Conservation (phyloP, 2,888 invertebrate species). For the Acanthosepion lycidas region DNA sequence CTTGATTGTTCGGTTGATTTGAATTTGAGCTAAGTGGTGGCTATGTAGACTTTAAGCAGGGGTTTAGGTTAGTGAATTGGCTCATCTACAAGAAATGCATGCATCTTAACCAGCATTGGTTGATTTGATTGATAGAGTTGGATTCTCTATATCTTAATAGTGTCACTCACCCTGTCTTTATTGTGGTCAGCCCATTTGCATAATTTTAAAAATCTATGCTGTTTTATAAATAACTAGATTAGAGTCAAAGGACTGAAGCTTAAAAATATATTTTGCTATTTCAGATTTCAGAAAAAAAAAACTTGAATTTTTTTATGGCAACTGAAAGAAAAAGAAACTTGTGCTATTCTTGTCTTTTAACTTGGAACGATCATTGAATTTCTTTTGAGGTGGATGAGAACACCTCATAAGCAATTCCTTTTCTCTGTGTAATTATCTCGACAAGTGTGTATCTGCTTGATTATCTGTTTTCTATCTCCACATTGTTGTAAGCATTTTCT, state of each 20-base stretch:
- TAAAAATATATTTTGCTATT: conserved; percentile 15
- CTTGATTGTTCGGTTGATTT: background rate
- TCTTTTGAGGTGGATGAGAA: background rate
- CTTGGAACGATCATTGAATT: background rate
- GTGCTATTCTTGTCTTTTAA: conserved; percentile 14
- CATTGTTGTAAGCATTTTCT: conserved; percentile 22
- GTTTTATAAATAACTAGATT: background rate
- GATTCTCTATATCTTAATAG: background rate
- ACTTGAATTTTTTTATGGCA: conserved; percentile 16
- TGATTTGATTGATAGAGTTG: background rate
- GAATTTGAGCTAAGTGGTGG: background rate
- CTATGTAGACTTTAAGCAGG: background rate
- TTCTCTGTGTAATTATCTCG: conserved; percentile 16
- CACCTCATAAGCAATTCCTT: conserved; percentile 33
- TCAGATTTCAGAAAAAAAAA: background rate
- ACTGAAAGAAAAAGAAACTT: background rate
- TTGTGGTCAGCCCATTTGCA: background rate
- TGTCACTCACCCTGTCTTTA: background rate
- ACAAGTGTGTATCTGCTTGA: conserved; percentile 33
- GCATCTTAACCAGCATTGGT: background rate
- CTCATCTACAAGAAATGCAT: background rate
- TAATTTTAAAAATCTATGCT: conserved; percentile 8
- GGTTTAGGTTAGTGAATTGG: background rate
- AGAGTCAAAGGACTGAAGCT: background rate
- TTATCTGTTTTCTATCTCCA: conserved; percentile 12